Percentiles rank a stretch among this genome's conserved stretches.
These are phyloP conservation scores for Lysandra bellargus DNA, from an alignment of 2,888 invertebrate genomes.

Conservation along the genomic window DNA sequence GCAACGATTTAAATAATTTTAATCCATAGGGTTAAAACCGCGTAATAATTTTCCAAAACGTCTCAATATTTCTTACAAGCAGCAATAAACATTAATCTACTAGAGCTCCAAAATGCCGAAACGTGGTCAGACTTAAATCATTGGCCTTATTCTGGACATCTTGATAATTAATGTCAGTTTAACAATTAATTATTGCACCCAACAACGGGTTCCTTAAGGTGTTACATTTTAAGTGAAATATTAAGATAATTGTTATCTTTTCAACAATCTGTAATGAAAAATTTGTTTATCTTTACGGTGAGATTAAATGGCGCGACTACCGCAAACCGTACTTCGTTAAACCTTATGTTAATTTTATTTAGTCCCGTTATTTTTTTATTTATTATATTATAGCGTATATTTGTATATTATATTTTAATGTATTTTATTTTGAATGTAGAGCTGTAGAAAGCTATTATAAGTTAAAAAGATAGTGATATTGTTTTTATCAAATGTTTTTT, in stretches of 20 bases:
- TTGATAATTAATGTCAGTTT: conserved; percentile 13
- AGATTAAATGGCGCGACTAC: conserved; percentile 18
- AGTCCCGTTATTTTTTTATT: conserved; percentile 4
- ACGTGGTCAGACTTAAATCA: conserved; percentile 20
- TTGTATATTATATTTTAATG: background rate
- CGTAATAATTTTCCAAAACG: background rate
- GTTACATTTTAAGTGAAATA: conserved; percentile 30
- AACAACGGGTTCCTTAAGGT: conserved; percentile 22
- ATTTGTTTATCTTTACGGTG: conserved; percentile 10
- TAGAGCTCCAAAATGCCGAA: conserved; percentile 17
- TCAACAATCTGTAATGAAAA: conserved; percentile 23
- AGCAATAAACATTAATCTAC: conserved; percentile 12
- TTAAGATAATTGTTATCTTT: conserved; percentile 23
- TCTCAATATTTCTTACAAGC: conserved; percentile 1
- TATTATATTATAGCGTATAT: background rate
- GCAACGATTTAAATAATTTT: background rate
- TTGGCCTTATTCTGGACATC: conserved; percentile 17
- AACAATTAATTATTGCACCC: conserved; percentile 24
- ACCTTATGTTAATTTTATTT: background rate
- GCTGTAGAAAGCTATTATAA: no score
- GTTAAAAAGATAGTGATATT: background rate
- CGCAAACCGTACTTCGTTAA: background rate
- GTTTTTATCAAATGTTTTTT: background rate
- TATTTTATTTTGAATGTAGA: no score
- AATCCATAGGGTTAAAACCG: background rate